Base-by-base conservation (phyloP, 2,888 invertebrate genomes). In the Hedya salicella region DNA sequence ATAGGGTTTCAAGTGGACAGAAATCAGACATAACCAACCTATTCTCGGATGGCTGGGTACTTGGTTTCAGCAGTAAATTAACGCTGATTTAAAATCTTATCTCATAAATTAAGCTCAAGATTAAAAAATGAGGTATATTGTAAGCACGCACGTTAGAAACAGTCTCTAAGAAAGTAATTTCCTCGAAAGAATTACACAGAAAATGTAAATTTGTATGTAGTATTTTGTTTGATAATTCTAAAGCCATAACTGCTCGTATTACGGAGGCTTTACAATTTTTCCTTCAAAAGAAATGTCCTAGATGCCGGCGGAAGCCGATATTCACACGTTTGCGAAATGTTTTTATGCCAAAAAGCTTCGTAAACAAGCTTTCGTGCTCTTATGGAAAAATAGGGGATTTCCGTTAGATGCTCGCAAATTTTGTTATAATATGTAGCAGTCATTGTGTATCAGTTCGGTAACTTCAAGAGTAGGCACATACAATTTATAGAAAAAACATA, bases 331-430 rank as follows among this genome's bases (percentile, higher is more conserved):
- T 44, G 25, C 49, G 42, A 64, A 53, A 64, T 42, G 50, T 52
- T 64, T 64, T 59, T 36, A 57, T 44, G 57, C 30, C 40, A 57
- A 50, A 52, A 64, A 59, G 57, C 64, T 57, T 57, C 36, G 57
- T 39, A 59, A 64, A 64, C 44, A 64, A 50, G 48, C 42, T 64
- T 64, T 59, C 17, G 40, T 19, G 21, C 36, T 52, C 50, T 36
- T 46, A 59, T 36, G 13, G 50, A 50, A 36, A 39, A 50, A 52
- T 19, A 42, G 30, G 61, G 25, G 52, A 52, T 44, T 44, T 57
- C 56, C 56, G 30, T 46, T 46, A 46, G 19, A 57, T 17, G 44
- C 44, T 32, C 32, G 17, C 56, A 57, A 30, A 46, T 46, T n/a
- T 57, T 19, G 44, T 19, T 46, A 32, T 19, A 46, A 19, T 25